Conservation (phyloP, 2,888 invertebrate genomes). For the Eristalis pertinax region DNA sequence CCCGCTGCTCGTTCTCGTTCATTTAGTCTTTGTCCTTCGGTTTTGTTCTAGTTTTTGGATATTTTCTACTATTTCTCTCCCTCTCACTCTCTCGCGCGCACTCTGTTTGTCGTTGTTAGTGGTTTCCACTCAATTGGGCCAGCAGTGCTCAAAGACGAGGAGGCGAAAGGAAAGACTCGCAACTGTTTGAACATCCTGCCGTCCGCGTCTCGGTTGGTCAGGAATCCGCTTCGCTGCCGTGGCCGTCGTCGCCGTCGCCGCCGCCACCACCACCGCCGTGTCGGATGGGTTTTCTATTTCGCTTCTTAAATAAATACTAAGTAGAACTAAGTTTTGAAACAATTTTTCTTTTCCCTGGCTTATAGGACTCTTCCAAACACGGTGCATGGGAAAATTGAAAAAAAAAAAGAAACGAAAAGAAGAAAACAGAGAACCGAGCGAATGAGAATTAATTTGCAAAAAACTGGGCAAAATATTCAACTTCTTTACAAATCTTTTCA, state of each 20-base stretch:
- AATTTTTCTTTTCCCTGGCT: conserved; percentile 15
- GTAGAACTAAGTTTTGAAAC: conserved; percentile 28
- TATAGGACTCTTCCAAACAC: neutral
- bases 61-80: neutral
- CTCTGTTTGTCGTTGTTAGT: neutral
- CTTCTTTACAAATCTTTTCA: conserved; percentile 36
- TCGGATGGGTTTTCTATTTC: conserved; percentile 19
- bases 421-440: neutral
- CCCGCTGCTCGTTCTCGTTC: neutral
- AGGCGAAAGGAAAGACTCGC: neutral
- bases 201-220: neutral
- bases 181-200: conserved; percentile 18
- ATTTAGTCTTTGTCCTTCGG: conserved; percentile 9
- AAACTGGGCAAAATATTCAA: conserved; percentile 11
- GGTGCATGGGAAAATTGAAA: neutral
- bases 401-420: neutral
- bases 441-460: neutral
- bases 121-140: conserved; percentile 33
- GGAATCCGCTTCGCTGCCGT: neutral
- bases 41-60: conserved; percentile 7
- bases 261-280: neutral
- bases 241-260: too few relatives aligned
- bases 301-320: conserved; percentile 11
- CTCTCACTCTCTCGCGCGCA: too few relatives aligned
- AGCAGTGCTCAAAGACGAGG: conserved; percentile 15